Conservation (phyloP, 2,797 vertebrate genomes). For the Anas capensis region DNA sequence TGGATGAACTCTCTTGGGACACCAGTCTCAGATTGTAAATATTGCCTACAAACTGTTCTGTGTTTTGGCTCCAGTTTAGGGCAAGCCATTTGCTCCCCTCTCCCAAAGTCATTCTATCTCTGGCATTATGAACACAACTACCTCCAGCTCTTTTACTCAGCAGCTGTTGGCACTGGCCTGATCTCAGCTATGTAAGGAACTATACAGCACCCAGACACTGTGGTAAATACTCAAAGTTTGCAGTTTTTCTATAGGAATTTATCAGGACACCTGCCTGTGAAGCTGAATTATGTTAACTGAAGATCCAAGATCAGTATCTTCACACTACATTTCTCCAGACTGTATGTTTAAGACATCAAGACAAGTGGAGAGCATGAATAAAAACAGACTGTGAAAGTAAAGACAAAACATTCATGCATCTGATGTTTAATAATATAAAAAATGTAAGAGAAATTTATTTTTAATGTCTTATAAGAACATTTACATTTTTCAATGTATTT, state of each 20-base stretch:
- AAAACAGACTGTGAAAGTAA: background rate
- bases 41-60: background rate
- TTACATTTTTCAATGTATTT: background rate
- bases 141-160: background rate
- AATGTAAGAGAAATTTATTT: background rate
- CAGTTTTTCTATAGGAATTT: background rate
- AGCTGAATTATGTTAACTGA: background rate
- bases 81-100: background rate
- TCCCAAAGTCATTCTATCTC: background rate
- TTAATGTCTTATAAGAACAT: background rate
- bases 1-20: background rate
- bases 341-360: background rate
- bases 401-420: background rate
- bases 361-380: background rate
- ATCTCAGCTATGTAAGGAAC: background rate
- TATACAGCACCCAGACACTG: background rate
- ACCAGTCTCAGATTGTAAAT: background rate
- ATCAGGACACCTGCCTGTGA: background rate
- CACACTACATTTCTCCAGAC: background rate
- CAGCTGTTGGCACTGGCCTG: fast-evolving
- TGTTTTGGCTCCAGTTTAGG: background rate
- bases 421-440: background rate
- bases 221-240: background rate
- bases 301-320: background rate
- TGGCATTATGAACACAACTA: fast-evolving